Evolutionary conservation across 1,140 invertebrate species (phyloP).

Genomic region (Bombus huntii): DNA sequence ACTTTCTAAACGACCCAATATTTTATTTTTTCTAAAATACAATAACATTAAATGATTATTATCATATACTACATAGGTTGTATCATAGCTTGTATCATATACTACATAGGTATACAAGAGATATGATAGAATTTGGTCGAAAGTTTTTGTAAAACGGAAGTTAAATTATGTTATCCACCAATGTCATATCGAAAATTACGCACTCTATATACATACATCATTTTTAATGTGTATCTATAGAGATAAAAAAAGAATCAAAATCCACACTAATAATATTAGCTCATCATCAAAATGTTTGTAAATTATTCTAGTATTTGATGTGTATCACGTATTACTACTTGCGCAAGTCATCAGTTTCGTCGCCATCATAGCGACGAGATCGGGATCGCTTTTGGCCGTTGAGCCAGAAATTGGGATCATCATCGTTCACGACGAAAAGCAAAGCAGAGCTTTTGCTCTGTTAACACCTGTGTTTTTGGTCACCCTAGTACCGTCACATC

Average conservation of each 20-base stretch:
- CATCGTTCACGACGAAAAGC: slow-evolving; percentile 86
- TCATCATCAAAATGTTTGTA: not conserved
- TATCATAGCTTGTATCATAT: not conserved
- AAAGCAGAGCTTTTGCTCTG: slow-evolving; percentile 72
- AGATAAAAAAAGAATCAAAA: not conserved
- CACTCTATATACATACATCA: too few relatives aligned
- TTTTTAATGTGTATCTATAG: not conserved
- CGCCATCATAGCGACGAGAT: slow-evolving; percentile 87
- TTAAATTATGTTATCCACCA: too few relatives aligned
- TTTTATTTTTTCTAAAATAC: too few relatives aligned
- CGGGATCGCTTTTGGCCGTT: slow-evolving; percentile 79
- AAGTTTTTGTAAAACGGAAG: not conserved
- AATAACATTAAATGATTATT: too few relatives aligned
- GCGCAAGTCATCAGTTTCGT: slow-evolving; percentile 79
- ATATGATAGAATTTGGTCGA: not conserved
- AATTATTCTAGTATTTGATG: not conserved
- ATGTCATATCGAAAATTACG: not conserved
- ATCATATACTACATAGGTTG: not conserved
- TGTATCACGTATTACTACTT: slow-evolving; percentile 55
- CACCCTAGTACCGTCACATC: slow-evolving; percentile 46
- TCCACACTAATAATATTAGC: not conserved
- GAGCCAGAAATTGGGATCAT: slow-evolving; percentile 76
- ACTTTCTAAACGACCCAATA: too few relatives aligned
- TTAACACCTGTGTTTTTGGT: slow-evolving; percentile 52
- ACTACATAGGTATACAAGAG: too few relatives aligned